phyloP scores from a whole-genome alignment of 2,797 vertebrate genomes.

The Simalia tracyae region DNA sequence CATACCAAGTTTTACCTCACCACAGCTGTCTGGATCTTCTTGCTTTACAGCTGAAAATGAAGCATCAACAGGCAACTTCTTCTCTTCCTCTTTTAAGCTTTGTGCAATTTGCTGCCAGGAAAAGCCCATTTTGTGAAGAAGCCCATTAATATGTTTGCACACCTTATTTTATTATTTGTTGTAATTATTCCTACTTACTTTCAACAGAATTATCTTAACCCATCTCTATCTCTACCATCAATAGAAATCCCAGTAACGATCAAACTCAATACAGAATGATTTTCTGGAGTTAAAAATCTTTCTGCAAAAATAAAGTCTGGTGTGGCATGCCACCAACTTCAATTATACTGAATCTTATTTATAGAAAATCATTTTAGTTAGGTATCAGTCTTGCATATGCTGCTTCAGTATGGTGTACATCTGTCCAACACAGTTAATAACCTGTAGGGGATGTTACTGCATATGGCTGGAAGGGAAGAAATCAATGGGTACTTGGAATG shows the following conservation, averaged over 20 bases:
- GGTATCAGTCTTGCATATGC: background rate
- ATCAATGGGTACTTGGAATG: too few relatives aligned
- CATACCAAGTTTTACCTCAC: constrained; percentile 81
- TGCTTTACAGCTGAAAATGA: constrained; percentile 88
- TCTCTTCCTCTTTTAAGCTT: constrained; percentile 95
- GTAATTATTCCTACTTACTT: background rate
- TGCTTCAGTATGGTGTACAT: background rate
- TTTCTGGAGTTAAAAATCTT: background rate
- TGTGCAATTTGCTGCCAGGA: constrained; percentile 89
- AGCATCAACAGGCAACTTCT: constrained; percentile 80
- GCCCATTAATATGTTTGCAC: background rate
- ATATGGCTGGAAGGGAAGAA: too few relatives aligned
- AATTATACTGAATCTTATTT: background rate
- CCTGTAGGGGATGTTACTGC: background rate
- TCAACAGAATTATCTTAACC: background rate
- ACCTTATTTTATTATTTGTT: background rate
- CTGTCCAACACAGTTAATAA: background rate
- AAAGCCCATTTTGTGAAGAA: background rate
- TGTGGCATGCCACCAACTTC: background rate
- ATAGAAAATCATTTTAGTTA: background rate
- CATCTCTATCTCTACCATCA: background rate
- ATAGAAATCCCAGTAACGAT: background rate
- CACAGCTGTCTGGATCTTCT: constrained; percentile 81
- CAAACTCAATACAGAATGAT: background rate
- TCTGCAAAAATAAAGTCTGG: background rate